Conservation (phyloP, 2,113 vertebrate species). For the Zingel zingel region DNA sequence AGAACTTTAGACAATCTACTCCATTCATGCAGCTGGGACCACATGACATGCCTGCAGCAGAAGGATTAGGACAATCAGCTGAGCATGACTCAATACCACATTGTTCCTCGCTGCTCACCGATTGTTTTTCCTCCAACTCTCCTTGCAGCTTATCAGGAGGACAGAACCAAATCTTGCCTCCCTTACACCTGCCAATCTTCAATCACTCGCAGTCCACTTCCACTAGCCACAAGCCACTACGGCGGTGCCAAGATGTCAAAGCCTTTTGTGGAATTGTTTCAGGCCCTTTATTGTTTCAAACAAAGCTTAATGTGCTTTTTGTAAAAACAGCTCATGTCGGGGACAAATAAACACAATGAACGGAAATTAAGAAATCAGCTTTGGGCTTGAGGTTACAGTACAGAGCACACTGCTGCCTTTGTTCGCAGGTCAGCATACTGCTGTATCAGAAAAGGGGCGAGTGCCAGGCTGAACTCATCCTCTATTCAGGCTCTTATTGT, state of each 20-base stretch:
- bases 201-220: constrained; percentile 63
- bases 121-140: constrained; percentile 71
- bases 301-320: constrained; percentile 25
- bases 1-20: constrained; percentile 77
- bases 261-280: constrained; percentile 39
- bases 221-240: constrained; percentile 46
- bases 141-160: constrained; percentile 75
- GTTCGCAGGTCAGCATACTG: constrained; percentile 55
- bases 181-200: constrained; percentile 59
- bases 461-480: constrained; percentile 60
- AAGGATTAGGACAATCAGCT: constrained; percentile 83
- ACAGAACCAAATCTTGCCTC: constrained; percentile 69
- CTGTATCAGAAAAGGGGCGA: constrained; percentile 55
- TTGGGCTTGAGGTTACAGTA: constrained; percentile 60
- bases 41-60: constrained; percentile 80
- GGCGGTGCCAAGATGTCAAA: constrained; percentile 41
- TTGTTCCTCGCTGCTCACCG: constrained; percentile 78
- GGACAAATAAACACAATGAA: constrained; percentile 50
- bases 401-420: constrained; percentile 64
- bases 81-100: constrained; percentile 81
- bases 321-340: constrained; percentile 19
- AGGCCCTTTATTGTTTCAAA: constrained; percentile 35
- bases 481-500: constrained; percentile 55
- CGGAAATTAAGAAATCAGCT: constrained; percentile 55
- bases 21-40: constrained; percentile 79